Percentiles rank a stretch among this genome's conserved stretches.
phyloP scores from a whole-genome alignment of 2,113 vertebrate genomes.

The Datnioides undecimradiatus region DNA sequence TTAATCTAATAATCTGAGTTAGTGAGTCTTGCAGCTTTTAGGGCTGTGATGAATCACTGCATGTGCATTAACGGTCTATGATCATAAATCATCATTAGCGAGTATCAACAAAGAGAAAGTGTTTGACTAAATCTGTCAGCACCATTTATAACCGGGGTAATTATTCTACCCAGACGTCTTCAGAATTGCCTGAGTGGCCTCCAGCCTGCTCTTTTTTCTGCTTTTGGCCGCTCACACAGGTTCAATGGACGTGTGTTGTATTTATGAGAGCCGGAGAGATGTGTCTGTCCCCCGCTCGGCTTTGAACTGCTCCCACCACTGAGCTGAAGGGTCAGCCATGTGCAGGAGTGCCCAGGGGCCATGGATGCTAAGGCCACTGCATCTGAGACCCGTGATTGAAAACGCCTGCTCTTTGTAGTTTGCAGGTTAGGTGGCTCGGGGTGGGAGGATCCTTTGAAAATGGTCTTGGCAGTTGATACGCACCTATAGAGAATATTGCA shows the following conservation, averaged over 20 bases:
- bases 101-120: conserved; percentile 72
- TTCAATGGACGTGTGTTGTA: conserved; percentile 3
- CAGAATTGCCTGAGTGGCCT: not conserved
- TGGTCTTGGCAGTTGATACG: conserved; percentile 47
- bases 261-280: conserved; percentile 11
- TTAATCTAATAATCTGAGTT: conserved; percentile 66
- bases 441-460: conserved; percentile 58
- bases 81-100: conserved; percentile 75
- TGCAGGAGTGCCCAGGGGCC: conserved; percentile 52
- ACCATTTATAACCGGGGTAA: conserved; percentile 63
- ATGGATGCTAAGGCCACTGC: conserved; percentile 46
- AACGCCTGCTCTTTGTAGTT: conserved; percentile 65
- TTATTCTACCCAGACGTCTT: conserved; percentile 50
- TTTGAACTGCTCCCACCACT: conserved; percentile 60
- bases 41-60: conserved; percentile 68
- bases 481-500: conserved; percentile 54
- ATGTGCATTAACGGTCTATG: conserved; percentile 50
- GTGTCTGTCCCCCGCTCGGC: not conserved
- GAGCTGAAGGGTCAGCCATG: conserved; percentile 44
- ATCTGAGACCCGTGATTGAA: conserved; percentile 62
- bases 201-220: not conserved
- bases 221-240: not conserved
- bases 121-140: conserved; percentile 72
- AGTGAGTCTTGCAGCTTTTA: conserved; percentile 62
- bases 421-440: conserved; percentile 35